Conservation (phyloP, 2,113 vertebrate species). For the Australoheros scitulus region DNA sequence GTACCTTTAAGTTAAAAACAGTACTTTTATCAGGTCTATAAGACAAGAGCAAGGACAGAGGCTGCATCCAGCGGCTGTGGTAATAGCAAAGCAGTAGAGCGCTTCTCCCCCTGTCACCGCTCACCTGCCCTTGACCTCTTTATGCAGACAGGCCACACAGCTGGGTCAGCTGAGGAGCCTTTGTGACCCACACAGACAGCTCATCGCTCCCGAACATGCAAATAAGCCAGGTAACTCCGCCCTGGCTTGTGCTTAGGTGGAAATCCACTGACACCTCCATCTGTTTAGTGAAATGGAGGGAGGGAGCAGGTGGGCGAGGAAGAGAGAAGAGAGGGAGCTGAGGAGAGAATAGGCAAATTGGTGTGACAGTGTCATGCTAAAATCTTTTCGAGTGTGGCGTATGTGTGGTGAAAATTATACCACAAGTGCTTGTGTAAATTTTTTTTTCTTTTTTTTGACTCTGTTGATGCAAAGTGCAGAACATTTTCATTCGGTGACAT, state of each 20-base stretch:
- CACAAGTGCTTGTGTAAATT: neutral
- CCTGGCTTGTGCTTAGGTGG: constrained; percentile 49
- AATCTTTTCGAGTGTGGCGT: neutral
- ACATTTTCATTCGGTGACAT: constrained; percentile 21
- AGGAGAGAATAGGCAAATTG: constrained; percentile 15
- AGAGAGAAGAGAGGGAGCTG: neutral
- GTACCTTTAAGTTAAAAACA: constrained; percentile 9
- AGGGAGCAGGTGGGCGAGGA: neutral
- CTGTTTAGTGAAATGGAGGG: constrained; percentile 55
- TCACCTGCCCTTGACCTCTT: constrained; percentile 67
- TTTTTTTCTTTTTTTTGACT: accelerated
- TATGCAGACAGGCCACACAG: constrained; percentile 25
- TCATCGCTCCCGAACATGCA: constrained; percentile 60
- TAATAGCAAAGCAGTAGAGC: constrained; percentile 21
- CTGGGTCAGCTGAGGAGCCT: constrained; percentile 54
- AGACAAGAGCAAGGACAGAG: constrained; percentile 30
- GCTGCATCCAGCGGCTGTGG: constrained; percentile 25
- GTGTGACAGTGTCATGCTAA: constrained; percentile 20
- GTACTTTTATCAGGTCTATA: neutral
- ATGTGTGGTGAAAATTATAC: neutral
- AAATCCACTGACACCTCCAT: constrained; percentile 74
- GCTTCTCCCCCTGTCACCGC: constrained; percentile 39
- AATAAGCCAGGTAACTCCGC: constrained; percentile 56
- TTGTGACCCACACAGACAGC: constrained; percentile 61
- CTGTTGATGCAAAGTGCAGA: neutral